Conservation (phyloP, 2,797 vertebrate genomes). For the Ibycter americanus region DNA sequence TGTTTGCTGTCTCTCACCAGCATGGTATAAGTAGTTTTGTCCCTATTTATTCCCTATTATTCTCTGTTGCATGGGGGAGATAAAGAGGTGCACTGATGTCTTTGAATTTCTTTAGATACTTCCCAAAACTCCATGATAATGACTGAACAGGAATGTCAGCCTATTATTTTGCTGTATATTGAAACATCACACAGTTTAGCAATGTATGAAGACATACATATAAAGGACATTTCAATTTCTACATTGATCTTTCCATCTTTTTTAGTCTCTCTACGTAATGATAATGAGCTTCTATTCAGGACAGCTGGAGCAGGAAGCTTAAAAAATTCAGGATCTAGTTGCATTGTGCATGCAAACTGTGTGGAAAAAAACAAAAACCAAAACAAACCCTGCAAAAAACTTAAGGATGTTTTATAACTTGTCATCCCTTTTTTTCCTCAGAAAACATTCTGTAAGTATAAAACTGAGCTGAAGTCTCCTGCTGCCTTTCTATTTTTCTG, state of each 20-base stretch:
- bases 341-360: background rate
- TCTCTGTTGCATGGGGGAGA: background rate
- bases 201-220: rapidly evolving
- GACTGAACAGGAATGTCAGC: background rate
- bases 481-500: background rate
- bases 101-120: background rate
- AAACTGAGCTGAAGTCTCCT: background rate
- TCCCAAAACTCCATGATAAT: background rate
- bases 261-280: background rate
- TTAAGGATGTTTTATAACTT: background rate
- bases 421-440: background rate
- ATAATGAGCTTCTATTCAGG: background rate
- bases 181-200: background rate
- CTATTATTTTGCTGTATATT: background rate
- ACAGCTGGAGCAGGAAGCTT: background rate
- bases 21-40: background rate
- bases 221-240: background rate
- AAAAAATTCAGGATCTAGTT: background rate
- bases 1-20: background rate
- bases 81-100: background rate
- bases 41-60: background rate
- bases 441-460: background rate
- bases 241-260: background rate
- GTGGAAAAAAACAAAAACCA: background rate
- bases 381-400: background rate